Evolutionary conservation across 2,888 invertebrate genomes (phyloP), one percentile per base, ranked within the genome.

Genomic region (Aradus depressus): DNA sequence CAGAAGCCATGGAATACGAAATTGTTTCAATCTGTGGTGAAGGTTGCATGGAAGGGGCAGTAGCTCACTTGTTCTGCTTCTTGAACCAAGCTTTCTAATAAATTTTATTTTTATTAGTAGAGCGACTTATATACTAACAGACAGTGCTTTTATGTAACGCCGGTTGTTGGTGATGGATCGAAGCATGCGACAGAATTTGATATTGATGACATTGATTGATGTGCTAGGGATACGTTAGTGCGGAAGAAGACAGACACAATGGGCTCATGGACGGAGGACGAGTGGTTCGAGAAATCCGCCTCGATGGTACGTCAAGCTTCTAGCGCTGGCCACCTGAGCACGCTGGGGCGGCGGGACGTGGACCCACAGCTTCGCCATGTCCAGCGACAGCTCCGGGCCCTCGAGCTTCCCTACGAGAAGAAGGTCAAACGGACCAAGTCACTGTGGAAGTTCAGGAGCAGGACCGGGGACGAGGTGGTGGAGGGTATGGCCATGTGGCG

Each of bases 401-500:
- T 59, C 19, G 60, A 59, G 12, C 35, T 58, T 58, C 63, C 16
- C 60, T 67, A 67, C 41, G 70, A 69, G 2, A 70, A 70, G 44
- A 63, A 69, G 60, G 78, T 88, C 0, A 88, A 88, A 63, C 71
- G 88, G 41, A 87, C 86, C 0, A 88, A 87, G 65, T 86, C 86
- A 0, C 84, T 88, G 64, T 88, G 88, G 88, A 80, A 82, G 62
- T 87, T 88, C 62, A 80, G 86, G 19, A 77, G 81, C 50, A 71
- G 70, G 45, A 78, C 80, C 50, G 53, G 51, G n/a, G 77, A 76
- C 60, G 86, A 87, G 55, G 84, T 87, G 44, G 71, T 88, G 62
- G 86, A 86, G 62, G 88, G 88, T 1, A 88, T 88, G 87, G 80
- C 86, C 0, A 71, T 88, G 48, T 88, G 88, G 88, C 81, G 82